Conservation (phyloP, 2,113 vertebrate species). For the Opisthocomus hoazin region DNA sequence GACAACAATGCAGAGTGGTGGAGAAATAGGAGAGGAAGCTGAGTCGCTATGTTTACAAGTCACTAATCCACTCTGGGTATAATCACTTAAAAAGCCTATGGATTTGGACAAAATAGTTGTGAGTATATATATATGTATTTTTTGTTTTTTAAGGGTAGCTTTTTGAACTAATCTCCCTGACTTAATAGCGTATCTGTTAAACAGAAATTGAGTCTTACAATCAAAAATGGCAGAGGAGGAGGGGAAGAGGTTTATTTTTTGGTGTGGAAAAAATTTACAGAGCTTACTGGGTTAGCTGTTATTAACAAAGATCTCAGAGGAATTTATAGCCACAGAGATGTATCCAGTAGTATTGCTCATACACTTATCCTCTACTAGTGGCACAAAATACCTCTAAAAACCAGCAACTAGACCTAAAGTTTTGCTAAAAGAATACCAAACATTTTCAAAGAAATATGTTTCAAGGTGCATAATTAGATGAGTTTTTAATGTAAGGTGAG, state of each 20-base stretch:
- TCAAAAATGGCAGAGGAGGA: neutral
- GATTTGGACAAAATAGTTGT: neutral
- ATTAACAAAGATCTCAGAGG: neutral
- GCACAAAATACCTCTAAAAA: neutral
- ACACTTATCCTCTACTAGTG: neutral
- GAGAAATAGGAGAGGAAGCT: conserved; percentile 14
- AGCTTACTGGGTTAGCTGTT: neutral
- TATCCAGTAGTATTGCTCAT: neutral
- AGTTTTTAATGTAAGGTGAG: neutral
- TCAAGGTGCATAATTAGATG: neutral
- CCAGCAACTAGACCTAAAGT: neutral
- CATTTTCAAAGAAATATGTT: neutral
- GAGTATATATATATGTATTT: accelerated
- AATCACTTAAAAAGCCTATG: neutral
- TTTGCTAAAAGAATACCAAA: neutral
- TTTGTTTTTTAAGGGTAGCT: neutral
- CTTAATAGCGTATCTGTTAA: neutral
- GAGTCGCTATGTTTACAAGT: conserved; percentile 18
- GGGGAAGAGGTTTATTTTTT: neutral
- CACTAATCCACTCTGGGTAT: neutral
- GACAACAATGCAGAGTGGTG: neutral
- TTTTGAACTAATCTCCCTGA: neutral
- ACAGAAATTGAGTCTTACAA: neutral
- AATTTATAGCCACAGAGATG: neutral
- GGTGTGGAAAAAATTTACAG: neutral